phyloP scores from a whole-genome alignment of 1,140 invertebrate species.

The Formica exsecta region DNA sequence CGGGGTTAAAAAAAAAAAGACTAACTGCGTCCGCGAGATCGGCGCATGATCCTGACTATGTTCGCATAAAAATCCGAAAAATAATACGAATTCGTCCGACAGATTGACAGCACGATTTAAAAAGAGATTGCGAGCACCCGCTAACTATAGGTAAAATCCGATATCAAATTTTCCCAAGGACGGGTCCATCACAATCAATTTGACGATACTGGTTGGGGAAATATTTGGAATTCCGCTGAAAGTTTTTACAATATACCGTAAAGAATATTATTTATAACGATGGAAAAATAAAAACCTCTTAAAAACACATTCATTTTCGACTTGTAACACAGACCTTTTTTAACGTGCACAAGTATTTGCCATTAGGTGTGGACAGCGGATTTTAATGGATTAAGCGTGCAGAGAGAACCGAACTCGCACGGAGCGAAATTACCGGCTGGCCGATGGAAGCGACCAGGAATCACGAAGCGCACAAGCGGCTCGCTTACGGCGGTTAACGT shows the following conservation, averaged over 20 bases:
- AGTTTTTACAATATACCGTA: not conserved
- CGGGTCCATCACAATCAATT: slow-evolving; percentile 22
- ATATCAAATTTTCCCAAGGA: slow-evolving; percentile 51
- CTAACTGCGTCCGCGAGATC: slow-evolving; percentile 33
- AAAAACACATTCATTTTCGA: not conserved
- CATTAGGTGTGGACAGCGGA: not conserved
- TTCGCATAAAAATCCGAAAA: slow-evolving; percentile 42
- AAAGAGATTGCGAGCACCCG: slow-evolving; percentile 61
- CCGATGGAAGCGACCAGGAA: not conserved
- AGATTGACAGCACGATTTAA: slow-evolving; percentile 56
- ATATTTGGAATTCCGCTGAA: slow-evolving; percentile 2
- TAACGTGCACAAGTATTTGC: not conserved
- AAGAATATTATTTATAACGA: not conserved
- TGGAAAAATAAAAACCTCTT: not conserved
- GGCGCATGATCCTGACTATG: slow-evolving; percentile 16
- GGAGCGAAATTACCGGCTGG: slow-evolving; percentile 17
- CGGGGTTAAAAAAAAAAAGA: slow-evolving; percentile 45
- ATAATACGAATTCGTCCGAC: slow-evolving; percentile 39
- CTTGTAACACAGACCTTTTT: not conserved
- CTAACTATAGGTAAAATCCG: slow-evolving; percentile 46
- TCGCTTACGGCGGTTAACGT: slow-evolving; percentile 19
- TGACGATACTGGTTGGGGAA: not conserved
- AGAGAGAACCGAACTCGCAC: not conserved
- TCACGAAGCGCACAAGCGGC: not conserved
- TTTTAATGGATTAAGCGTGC: slow-evolving; percentile 7